phyloP scores from a whole-genome alignment of 2,797 vertebrate genomes.

The Pseudomugil gertrudae region DNA sequence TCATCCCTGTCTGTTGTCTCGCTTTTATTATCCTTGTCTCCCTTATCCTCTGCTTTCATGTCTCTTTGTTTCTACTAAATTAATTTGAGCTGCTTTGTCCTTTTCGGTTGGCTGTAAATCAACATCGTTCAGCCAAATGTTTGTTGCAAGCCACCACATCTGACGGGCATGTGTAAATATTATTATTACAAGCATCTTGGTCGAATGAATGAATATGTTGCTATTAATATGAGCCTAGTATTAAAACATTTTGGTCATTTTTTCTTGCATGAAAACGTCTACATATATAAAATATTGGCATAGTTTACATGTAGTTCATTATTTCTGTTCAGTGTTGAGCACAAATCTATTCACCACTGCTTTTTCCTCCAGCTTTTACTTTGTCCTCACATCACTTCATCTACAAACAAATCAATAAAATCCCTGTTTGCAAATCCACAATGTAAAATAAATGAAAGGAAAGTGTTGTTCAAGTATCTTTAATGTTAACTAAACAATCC shows the following conservation, averaged over 20 bases:
- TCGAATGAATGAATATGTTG: no score
- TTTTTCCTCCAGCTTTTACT: no score
- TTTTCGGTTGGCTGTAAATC: not conserved
- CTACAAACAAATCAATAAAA: not conserved
- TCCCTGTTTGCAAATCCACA: not conserved
- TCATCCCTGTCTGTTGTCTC: constrained; percentile 46
- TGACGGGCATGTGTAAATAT: no score
- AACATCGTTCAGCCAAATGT: not conserved
- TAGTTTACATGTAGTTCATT: no score
- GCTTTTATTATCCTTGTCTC: constrained; percentile 35
- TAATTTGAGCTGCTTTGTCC: not conserved
- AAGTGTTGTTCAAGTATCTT: not conserved
- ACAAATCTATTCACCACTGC: no score
- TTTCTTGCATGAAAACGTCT: not conserved
- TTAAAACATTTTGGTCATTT: no score
- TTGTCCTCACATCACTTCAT: no score
- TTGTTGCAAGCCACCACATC: not conserved
- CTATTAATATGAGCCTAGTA: no score
- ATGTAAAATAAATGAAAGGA: not conserved
- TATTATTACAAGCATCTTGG: no score
- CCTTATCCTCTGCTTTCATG: not conserved
- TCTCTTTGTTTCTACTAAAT: not conserved
- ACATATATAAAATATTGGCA: not conserved
- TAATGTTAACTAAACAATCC: not conserved
- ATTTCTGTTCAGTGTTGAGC: no score